phyloP scores from a whole-genome alignment of 2,888 invertebrate genomes.

The Macroteleia sp. region DNA sequence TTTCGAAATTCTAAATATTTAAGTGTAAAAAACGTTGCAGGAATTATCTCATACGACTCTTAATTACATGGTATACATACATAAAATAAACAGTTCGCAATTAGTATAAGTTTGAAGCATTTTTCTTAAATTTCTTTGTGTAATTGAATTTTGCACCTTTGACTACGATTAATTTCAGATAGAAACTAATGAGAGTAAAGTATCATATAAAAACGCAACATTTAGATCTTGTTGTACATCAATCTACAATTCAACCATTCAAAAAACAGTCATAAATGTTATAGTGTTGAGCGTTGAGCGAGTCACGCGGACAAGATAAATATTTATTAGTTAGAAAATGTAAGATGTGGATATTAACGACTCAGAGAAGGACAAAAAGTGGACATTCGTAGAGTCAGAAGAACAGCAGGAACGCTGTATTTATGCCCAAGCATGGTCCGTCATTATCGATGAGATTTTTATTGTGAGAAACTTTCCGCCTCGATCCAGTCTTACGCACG shows the following conservation, averaged over 20 bases:
- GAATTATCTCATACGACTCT: too few species aligned
- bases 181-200: too few species aligned
- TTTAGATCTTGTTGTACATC: constrained; percentile 1
- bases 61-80: too few species aligned
- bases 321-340: constrained; percentile 16
- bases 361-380: constrained; percentile 1
- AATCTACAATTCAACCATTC: constrained; percentile 1
- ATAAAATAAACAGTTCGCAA: too few species aligned
- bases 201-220: too few species aligned
- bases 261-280: neutral
- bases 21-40: too few species aligned
- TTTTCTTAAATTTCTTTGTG: too few species aligned
- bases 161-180: too few species aligned
- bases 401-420: neutral
- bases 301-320: too few species aligned
- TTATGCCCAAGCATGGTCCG: constrained; percentile 1
- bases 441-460: constrained; percentile 40
- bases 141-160: too few species aligned
- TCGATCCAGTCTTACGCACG: constrained; percentile 41
- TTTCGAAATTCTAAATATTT: too few species aligned
- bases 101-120: too few species aligned
- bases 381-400: constrained; percentile 10
- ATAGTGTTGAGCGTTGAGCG: neutral
- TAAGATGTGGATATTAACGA: neutral
- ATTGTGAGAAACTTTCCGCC: constrained; percentile 43